A percentile compares a stretch with the other conserved stretches of the same genome.
These are phyloP conservation scores for Neofelis nebulosa DNA, from an alignment of 2,113 vertebrate species.

Conservation along the genomic window DNA sequence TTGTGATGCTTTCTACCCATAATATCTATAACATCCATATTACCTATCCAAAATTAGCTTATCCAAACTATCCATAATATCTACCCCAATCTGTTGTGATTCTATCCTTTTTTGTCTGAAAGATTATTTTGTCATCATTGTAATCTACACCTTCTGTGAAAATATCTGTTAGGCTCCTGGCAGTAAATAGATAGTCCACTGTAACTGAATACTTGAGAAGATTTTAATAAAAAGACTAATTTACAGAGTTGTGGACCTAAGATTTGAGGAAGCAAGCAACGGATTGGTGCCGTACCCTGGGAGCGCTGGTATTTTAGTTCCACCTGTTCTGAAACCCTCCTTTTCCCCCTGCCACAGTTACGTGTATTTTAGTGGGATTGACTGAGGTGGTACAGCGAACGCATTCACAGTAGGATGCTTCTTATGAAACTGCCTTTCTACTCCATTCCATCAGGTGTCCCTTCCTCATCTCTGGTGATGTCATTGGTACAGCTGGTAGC, in stretches of 20 bases:
- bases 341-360: neutral
- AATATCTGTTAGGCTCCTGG: neutral
- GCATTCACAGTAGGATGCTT: neutral
- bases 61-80: too few relatives aligned
- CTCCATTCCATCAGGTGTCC: neutral
- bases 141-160: neutral
- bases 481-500: neutral
- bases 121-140: neutral
- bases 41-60: too few relatives aligned
- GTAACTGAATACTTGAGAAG: neutral
- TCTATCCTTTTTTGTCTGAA: neutral
- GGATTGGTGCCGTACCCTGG: fast-evolving
- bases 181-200: neutral
- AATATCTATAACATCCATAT: too few relatives aligned
- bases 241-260: neutral
- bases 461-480: neutral
- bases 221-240: neutral
- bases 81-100: too few relatives aligned
- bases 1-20: neutral
- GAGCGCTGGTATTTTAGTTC: neutral
- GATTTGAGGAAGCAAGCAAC: neutral
- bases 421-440: neutral
- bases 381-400: neutral
- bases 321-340: neutral
- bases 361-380: neutral